Evolutionary conservation across 1,140 invertebrate genomes (phyloP), one percentile per base, ranked within the genome.

Genomic region (Achatina immaculata): DNA sequence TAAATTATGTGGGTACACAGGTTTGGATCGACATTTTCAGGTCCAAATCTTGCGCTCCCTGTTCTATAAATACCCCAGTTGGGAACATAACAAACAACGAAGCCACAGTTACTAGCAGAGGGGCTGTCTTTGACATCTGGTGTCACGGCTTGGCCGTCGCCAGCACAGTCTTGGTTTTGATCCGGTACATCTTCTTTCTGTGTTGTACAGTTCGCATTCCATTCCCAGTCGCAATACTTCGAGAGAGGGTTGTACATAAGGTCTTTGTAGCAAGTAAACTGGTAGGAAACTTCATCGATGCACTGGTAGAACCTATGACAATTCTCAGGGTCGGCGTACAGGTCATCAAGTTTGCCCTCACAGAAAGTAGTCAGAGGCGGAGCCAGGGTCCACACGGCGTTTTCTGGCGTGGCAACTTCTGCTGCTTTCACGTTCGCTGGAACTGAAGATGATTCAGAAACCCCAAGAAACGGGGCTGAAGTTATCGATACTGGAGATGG

Each of bases 1-100:
- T 96, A 96, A 73, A 96, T 93, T 11, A 96, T 89, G 88, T 97
- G 95, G 9, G 95, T 95, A 91, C 96, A 97, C 86, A 94, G 93
- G 7, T 92, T 93, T 0, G 94, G 93, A 48, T 96, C 94, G 6
- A 96, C 90, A 72, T 94, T 92, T 24, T 93, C 90, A 0, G 95
- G 90, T 11, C 92, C 93, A 85, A 95, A 94, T 42, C 83, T 85
- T 0, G 83, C 86, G 31, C 36, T 71, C 16, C 81, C 85, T 16
- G 83, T 83, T 79, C 89, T 72, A 77, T 88, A 86, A 76, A 88
- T 85, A 14, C 87, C 85, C 89, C 88, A 89, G 81, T 89, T 89
- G 4, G 87, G 83, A 38, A 85, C 82, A 65, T 88, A 89, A 69
- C 85, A 87, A 1, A 87, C 81, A 40, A 82, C 21, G 51, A 58